These are phyloP conservation scores for Pyrrhosoma nymphula DNA, from an alignment of 2,888 invertebrate species.

Conservation along the genomic window DNA sequence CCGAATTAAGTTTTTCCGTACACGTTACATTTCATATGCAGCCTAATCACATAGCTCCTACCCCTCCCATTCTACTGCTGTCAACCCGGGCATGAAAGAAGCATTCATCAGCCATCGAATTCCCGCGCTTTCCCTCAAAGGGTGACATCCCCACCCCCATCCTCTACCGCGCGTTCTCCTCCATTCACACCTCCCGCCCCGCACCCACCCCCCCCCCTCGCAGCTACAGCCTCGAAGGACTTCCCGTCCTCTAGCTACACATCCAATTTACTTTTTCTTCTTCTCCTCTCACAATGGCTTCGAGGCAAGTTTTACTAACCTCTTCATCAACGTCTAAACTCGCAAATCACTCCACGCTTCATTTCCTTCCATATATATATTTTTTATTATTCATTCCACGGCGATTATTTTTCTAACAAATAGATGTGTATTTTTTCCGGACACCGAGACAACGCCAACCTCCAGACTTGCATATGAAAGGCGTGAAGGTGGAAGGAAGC, in stretches of 20 bases:
- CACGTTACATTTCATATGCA: no score
- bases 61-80: neutral
- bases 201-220: neutral
- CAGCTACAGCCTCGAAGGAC: constrained; percentile 14
- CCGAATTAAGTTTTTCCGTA: no score
- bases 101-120: constrained; percentile 56
- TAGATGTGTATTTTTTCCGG: neutral
- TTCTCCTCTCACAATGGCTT: neutral
- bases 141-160: constrained; percentile 8
- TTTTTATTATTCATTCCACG: neutral
- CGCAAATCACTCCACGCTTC: constrained; percentile 63
- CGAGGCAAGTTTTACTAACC: constrained; percentile 59
- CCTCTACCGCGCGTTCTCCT: neutral
- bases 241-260: neutral
- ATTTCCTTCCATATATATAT: constrained; percentile 47
- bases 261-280: neutral
- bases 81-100: neutral
- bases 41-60: neutral
- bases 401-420: constrained; percentile 5
- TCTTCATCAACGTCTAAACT: constrained; percentile 67
- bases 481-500: neutral
- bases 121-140: constrained; percentile 59
- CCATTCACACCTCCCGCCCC: neutral
- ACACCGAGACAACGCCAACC: neutral
- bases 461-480: neutral